Evolutionary conservation across 2,888 invertebrate genomes (phyloP).

Genomic region (Conomelus anceps): DNA sequence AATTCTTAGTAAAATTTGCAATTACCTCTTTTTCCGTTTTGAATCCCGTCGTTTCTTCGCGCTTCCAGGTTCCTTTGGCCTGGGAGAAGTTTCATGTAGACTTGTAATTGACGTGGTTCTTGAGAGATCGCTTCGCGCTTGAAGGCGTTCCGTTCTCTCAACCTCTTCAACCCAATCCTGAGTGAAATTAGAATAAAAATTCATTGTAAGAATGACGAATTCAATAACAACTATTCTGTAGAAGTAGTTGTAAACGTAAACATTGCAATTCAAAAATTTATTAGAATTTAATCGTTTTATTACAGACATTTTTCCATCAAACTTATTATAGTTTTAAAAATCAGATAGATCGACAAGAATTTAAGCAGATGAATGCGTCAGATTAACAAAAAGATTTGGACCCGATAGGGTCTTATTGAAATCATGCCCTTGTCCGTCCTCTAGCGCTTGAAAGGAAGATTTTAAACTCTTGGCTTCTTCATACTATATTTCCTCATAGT

Average conservation of each 20-base stretch:
- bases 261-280: too few species aligned
- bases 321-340: too few species aligned
- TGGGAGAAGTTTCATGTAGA: conserved; percentile 4
- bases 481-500: too few species aligned
- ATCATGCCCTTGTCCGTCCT: too few species aligned
- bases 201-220: neutral
- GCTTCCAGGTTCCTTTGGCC: neutral
- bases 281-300: too few species aligned
- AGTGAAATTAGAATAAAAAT: conserved; percentile 21
- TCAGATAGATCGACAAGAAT: too few species aligned
- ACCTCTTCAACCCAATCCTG: conserved; percentile 58
- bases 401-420: too few species aligned
- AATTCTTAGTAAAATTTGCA: neutral
- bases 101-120: conserved; percentile 1
- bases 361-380: too few species aligned
- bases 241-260: neutral
- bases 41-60: neutral
- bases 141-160: conserved; percentile 40
- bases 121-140: neutral
- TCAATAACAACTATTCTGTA: neutral
- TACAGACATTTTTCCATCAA: too few species aligned
- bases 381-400: too few species aligned
- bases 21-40: neutral
- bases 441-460: too few species aligned
- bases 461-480: too few species aligned